These are phyloP conservation scores for Mohoua ochrocephala DNA, from an alignment of 2,113 vertebrate species.

Conservation along the genomic window DNA sequence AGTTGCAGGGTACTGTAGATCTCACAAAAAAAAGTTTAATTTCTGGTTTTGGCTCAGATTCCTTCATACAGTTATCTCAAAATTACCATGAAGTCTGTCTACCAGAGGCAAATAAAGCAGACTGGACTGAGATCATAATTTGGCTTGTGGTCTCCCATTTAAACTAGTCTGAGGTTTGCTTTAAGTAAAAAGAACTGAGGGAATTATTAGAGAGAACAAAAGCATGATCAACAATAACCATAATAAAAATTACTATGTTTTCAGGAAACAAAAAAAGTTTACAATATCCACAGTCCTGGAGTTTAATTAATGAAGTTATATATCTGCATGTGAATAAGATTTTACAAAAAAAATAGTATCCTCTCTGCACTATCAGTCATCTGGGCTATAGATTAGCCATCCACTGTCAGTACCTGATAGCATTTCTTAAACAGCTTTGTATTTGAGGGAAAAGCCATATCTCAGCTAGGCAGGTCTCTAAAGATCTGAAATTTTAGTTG, in stretches of 20 bases:
- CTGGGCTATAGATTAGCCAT: not conserved
- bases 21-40: not conserved
- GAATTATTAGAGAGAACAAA: not conserved
- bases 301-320: not conserved
- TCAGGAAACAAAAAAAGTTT: not conserved
- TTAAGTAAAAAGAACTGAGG: not conserved
- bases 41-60: not conserved
- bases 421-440: not conserved
- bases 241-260: not conserved
- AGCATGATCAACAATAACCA: not conserved
- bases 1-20: not conserved
- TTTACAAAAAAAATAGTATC: not conserved
- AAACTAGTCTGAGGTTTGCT: not conserved
- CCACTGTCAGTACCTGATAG: not conserved
- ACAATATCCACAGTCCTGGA: not conserved
- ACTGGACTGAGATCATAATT: not conserved
- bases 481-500: not conserved
- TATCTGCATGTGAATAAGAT: not conserved
- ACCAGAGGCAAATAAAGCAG: not conserved
- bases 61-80: not conserved
- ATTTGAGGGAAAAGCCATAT: not conserved
- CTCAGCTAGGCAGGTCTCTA: not conserved
- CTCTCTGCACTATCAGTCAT: not conserved
- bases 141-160: not conserved
- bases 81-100: not conserved